These are phyloP conservation scores for Beaufortia kweichowensis DNA, from an alignment of 2,113 vertebrate species.

Conservation along the genomic window DNA sequence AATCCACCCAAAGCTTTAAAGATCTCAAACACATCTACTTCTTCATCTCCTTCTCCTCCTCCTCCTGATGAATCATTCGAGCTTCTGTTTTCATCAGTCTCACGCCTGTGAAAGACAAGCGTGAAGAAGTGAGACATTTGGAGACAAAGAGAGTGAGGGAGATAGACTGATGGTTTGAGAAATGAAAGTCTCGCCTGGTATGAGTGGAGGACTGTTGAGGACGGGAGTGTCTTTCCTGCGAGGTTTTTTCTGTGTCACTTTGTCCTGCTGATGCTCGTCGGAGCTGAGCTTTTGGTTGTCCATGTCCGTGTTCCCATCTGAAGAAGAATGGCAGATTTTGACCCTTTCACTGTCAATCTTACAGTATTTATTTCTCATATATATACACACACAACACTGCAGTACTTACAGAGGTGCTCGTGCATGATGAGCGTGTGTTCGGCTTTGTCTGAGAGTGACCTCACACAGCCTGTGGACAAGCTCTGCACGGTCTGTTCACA, in stretches of 20 bases:
- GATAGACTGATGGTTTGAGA: neutral
- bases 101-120: constrained; percentile 73
- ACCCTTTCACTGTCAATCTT: neutral
- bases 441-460: constrained; percentile 74
- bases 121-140: neutral
- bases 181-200: constrained; percentile 74
- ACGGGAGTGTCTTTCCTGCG: constrained; percentile 90
- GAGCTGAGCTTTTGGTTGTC: constrained; percentile 61
- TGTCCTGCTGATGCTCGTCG: constrained; percentile 68
- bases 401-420: constrained; percentile 68
- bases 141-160: neutral
- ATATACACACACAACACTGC: neutral
- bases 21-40: constrained; percentile 52
- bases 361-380: neutral
- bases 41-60: constrained; percentile 82
- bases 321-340: constrained; percentile 2
- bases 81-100: constrained; percentile 76
- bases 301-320: constrained; percentile 47
- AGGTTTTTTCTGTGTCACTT: constrained; percentile 83
- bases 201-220: constrained; percentile 77
- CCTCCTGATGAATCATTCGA: constrained; percentile 79
- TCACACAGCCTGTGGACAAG: constrained; percentile 83
- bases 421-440: constrained; percentile 78
- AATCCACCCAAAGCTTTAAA: constrained; percentile 15
- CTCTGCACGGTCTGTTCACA: constrained; percentile 50